Base-by-base conservation (phyloP, 2,888 invertebrate species). In the Acronicta alni region DNA sequence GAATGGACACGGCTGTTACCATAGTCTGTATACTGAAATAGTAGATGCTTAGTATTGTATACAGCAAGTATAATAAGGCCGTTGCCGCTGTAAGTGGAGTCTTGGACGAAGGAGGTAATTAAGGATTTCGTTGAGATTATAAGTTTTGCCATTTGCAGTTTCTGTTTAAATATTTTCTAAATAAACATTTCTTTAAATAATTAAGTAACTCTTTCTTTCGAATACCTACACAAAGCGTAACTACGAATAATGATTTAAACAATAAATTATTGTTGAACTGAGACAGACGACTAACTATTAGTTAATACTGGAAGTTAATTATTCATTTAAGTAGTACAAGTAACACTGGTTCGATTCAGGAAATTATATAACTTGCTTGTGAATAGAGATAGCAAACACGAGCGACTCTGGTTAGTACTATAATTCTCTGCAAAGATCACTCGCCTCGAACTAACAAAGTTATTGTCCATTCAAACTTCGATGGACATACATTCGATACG, bases 401-500 rank as follows among this genome's bases (percentile, higher is more conserved):
- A 77, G 70, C 68, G 71, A 82, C 68, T 78, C 70, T 56, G 64
- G 66, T 64, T 69, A 68, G 62, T 63, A 62, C 70, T 75, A 79
- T 81, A 79, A 82, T 81, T 83, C 78, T 75, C 75, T 52, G 74
- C 76, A 75, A 81, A 80, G 80, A 79, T 76, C 78, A 77, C 77
- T 83, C 81, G 76, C 75, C 70, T 72, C 76, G 71, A 81, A 80
- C 81, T 82, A 87, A 86, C 84, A 82, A 83, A 85, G 80, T 85
- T 87, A 86, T 80, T 78, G 84, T 84, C 83, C 81, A 86, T 85
- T 85, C 82, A 83, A 86, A 88, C 84, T 86, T 84, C 74, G 81
- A 79, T 77, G 67, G 82, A 83, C 80, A 81, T 81, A 82, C 87
- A 87, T 83, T 84, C 81, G 78, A 84, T 83, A 82, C 77, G 79